Evolutionary conservation across 2,888 invertebrate species (phyloP), one percentile per base, ranked within the genome.

Genomic region (Torymus auratus): DNA sequence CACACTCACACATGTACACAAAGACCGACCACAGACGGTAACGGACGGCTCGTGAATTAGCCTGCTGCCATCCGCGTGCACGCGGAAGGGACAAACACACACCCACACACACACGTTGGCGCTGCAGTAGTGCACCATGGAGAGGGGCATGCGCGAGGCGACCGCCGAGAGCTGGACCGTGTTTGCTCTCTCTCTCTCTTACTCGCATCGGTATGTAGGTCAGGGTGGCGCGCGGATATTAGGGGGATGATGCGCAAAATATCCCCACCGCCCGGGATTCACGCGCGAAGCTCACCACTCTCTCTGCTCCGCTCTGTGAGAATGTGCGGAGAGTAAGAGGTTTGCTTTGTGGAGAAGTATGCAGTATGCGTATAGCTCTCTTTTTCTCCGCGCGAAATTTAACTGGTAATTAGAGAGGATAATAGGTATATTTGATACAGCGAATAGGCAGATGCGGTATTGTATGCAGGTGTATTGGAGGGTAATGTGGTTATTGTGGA

Each of bases 191-290:
- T 41, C 41, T 41, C 41, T 41, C 41, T 28, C 28, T 28, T 7
- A 10, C 41, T 7, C 7, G 41, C 41, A 7, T 41, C 7, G 28
- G 52, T 84, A 88, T 88, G 85, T 89, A 85, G 88, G 88, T 89
- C 88, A 89, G 87, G 88, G 88, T 89, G 88, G 86, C 87, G 61
- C 79, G 50, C 20, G 85, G 89, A 89, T 88, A 88, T 89, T 88
- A 88, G 88, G 87, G 87, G 88, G 88, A 88, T 89, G 89, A 89
- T 89, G 89, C 89, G 89, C 89, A 89, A 89, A 89, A 89, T 89
- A 89, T 88, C 89, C 88, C 89, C 88, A 87, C 89, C 84, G 86
- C 84, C 23, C n/a, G 17, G 10, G 28, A 41, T 41, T 41, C 41
- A 15, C 14, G 14, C 14, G 20, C 60, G 80, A 55, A 82, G 71